These are phyloP conservation scores for Eumeta japonica DNA, from an alignment of 1,140 invertebrate species.

Conservation along the genomic window DNA sequence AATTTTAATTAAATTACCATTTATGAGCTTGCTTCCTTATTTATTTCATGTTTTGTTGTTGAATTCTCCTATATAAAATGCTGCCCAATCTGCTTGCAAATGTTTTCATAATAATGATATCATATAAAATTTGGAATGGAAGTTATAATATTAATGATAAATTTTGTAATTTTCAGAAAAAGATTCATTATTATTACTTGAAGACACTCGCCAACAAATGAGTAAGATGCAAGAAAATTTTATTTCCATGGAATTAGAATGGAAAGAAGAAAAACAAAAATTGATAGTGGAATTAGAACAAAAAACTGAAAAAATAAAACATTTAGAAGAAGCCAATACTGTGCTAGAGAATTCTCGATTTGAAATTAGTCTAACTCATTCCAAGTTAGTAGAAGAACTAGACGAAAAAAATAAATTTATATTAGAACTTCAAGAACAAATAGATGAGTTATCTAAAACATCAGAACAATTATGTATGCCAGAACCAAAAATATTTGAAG, in stretches of 20 bases:
- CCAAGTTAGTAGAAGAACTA: slow-evolving; percentile 59
- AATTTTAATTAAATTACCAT: too few relatives aligned
- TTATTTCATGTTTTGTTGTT: too few relatives aligned
- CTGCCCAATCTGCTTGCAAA: too few relatives aligned
- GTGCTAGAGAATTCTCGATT: slow-evolving; percentile 58
- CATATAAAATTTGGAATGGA: slow-evolving; percentile 1
- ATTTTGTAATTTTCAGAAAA: slow-evolving; percentile 60
- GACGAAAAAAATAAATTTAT: slow-evolving; percentile 47
- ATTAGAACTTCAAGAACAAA: slow-evolving; percentile 35
- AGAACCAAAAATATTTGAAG: slow-evolving; percentile 22
- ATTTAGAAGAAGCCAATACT: slow-evolving; percentile 54
- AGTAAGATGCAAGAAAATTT: slow-evolving; percentile 78
- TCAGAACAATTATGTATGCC: too few relatives aligned
- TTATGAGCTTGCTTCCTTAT: too few relatives aligned
- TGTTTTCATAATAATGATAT: not conserved
- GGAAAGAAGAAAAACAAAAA: slow-evolving; percentile 67
- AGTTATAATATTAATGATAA: too few relatives aligned
- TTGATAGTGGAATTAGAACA: slow-evolving; percentile 57
- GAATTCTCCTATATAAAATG: too few relatives aligned
- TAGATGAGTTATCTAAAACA: slow-evolving; percentile 24
- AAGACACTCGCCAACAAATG: slow-evolving; percentile 79
- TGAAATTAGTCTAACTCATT: slow-evolving; percentile 60
- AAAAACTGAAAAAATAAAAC: slow-evolving; percentile 59
- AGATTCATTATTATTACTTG: slow-evolving; percentile 67
- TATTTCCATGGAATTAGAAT: slow-evolving; percentile 67